These are phyloP conservation scores for Neolamprologus kungweensis DNA, from an alignment of 2,113 vertebrate genomes.

Conservation along the genomic window DNA sequence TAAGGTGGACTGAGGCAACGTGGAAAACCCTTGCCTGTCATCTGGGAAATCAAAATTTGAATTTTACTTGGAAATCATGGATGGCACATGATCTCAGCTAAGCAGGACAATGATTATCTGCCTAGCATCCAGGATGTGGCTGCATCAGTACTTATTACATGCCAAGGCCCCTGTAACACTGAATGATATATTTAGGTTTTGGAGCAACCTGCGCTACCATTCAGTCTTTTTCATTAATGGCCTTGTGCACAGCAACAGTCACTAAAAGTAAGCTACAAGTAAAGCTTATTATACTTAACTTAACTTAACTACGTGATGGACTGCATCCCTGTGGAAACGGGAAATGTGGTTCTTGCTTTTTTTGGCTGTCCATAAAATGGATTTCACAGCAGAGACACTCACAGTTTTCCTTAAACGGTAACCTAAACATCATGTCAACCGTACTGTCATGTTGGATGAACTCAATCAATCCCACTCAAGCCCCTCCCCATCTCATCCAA, in stretches of 20 bases:
- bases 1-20: background rate
- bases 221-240: background rate
- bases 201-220: background rate
- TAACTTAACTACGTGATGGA: background rate
- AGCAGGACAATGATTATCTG: background rate
- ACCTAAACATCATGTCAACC: background rate
- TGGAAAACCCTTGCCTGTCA: background rate
- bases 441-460: background rate
- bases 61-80: background rate
- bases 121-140: background rate
- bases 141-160: background rate
- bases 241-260: background rate
- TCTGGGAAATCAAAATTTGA: background rate
- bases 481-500: background rate
- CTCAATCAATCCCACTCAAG: background rate
- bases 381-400: background rate
- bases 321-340: background rate
- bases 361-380: background rate
- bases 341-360: background rate
- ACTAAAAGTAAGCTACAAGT: background rate
- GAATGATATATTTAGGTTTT: background rate
- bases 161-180: background rate
- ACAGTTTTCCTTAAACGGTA: background rate
- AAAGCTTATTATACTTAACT: background rate
- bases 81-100: background rate